These are phyloP conservation scores for Ciona savignyi DNA, from an alignment of 23 tunicate species.

Conservation along the genomic window DNA sequence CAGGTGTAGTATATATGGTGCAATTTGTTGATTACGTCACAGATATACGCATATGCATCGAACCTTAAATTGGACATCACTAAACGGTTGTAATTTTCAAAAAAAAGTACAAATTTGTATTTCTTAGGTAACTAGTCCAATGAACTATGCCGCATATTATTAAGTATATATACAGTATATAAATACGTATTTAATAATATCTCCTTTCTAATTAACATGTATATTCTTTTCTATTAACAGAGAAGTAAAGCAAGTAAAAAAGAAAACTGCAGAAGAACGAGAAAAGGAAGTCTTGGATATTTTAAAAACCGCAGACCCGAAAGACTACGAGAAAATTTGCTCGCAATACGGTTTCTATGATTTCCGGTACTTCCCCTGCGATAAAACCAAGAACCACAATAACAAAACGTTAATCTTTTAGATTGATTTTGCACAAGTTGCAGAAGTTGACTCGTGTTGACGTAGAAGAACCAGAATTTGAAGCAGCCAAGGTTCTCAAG, in stretches of 20 bases:
- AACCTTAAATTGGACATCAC: too few species aligned
- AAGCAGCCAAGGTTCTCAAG: conserved; percentile 65
- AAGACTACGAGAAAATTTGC: conserved; percentile 86
- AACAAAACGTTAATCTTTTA: conserved; percentile 3
- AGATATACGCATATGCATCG: not conserved
- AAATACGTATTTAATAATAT: not conserved
- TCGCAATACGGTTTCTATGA: conserved; percentile 87
- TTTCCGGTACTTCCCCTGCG: conserved; percentile 36
- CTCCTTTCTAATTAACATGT: not conserved
- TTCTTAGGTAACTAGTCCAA: too few species aligned
- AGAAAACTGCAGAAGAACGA: conserved; percentile 71
- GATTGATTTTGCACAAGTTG: conserved; percentile 77
- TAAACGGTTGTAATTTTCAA: too few species aligned
- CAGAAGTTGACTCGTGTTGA: conserved; percentile 41
- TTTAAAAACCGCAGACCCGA: conserved; percentile 84
- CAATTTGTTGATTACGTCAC: not conserved
- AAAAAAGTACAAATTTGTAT: too few species aligned
- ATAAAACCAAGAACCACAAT: not conserved
- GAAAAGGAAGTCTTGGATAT: conserved; percentile 87
- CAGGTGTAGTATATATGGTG: conserved; percentile 5
- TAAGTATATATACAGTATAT: too few species aligned
- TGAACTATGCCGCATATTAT: too few species aligned
- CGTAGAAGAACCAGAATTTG: conserved; percentile 46
- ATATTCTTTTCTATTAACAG: too few species aligned
- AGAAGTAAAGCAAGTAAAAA: conserved; percentile 46